Evolutionary conservation across 1,140 invertebrate genomes (phyloP).

Genomic region (Drosophila ambigua): DNA sequence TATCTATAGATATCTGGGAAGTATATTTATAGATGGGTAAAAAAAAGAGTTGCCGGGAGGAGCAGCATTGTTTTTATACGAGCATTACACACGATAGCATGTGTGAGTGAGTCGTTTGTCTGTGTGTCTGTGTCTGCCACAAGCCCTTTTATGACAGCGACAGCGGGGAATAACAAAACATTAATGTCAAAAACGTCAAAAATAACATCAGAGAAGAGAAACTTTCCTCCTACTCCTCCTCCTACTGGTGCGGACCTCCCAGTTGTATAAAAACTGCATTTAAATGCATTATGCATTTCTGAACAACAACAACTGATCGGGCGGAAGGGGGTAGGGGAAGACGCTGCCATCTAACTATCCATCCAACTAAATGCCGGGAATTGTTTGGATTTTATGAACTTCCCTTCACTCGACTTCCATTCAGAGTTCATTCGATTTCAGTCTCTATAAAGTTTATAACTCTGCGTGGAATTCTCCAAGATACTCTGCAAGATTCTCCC

Average conservation of each 20-base stretch:
- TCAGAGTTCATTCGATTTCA: constrained; percentile 21
- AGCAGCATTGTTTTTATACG: constrained; percentile 51
- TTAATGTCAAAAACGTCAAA: constrained; percentile 80
- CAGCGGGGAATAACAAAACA: constrained; percentile 73
- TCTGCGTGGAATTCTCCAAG: constrained; percentile 14
- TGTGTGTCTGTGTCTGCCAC: constrained; percentile 5
- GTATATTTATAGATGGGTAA: constrained; percentile 61
- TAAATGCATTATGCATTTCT: constrained; percentile 65
- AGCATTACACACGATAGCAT: constrained; percentile 40
- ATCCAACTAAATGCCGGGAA: constrained; percentile 18
- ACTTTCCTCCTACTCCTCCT: constrained; percentile 3
- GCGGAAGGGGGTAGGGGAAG: background rate
- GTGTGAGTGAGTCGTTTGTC: constrained; percentile 47
- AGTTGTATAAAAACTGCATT: constrained; percentile 72
- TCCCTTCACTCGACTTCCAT: constrained; percentile 12
- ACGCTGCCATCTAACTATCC: constrained; percentile 10
- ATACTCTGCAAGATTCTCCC: background rate
- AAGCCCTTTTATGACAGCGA: constrained; percentile 70
- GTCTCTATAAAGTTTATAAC: constrained; percentile 43
- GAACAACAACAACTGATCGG: constrained; percentile 13
- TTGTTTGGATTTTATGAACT: constrained; percentile 39
- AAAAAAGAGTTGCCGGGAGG: constrained; percentile 55
- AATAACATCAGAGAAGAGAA: constrained; percentile 47
- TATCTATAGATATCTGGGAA: constrained; percentile 23
- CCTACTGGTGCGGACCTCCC: constrained; percentile 54